Percentiles rank a stretch among this genome's conserved stretches.
Conservation (phyloP, 1,140 invertebrate species). For the Onthophagus taurus region DNA sequence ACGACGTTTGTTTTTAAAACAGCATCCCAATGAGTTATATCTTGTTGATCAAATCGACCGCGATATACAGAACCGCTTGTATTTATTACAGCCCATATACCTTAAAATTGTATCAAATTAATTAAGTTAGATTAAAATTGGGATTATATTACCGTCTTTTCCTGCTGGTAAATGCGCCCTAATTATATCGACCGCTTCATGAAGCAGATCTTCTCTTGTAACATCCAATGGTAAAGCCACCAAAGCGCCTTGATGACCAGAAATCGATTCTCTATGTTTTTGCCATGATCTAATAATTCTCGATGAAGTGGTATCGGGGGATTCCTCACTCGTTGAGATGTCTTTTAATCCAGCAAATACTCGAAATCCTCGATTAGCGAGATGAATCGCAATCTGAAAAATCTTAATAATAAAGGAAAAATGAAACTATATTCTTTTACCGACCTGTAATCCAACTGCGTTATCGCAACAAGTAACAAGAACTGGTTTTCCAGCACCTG, state of each 20-base stretch:
- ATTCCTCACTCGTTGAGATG: slow-evolving; percentile 41
- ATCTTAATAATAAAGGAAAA: slow-evolving; percentile 7
- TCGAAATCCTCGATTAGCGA: slow-evolving; percentile 57
- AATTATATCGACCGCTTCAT: slow-evolving; percentile 64
- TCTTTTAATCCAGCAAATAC: slow-evolving; percentile 65
- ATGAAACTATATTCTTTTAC: slow-evolving; percentile 4
- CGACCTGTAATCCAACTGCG: slow-evolving; percentile 59
- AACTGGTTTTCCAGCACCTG: slow-evolving; percentile 51
- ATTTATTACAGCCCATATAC: slow-evolving; percentile 73
- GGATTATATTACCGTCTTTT: slow-evolving; percentile 54
- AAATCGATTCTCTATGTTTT: slow-evolving; percentile 38
- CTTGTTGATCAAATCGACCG: slow-evolving; percentile 59
- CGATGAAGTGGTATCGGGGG: slow-evolving; percentile 43
- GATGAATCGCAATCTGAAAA: slow-evolving; percentile 49
- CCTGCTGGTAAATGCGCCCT: slow-evolving; percentile 70
- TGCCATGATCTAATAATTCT: slow-evolving; percentile 52
- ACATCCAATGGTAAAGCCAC: slow-evolving; percentile 66
- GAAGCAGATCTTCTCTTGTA: slow-evolving; percentile 67
- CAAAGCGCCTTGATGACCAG: slow-evolving; percentile 45
- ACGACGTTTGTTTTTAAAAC: slow-evolving; percentile 67
- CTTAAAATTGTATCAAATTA: slow-evolving; percentile 45
- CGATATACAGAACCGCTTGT: slow-evolving; percentile 62
- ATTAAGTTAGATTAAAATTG: not conserved
- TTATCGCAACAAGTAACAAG: slow-evolving; percentile 70
- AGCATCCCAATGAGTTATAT: slow-evolving; percentile 65